Base-by-base conservation (phyloP, 1,140 invertebrate species). In the Drosophila burlai region DNA sequence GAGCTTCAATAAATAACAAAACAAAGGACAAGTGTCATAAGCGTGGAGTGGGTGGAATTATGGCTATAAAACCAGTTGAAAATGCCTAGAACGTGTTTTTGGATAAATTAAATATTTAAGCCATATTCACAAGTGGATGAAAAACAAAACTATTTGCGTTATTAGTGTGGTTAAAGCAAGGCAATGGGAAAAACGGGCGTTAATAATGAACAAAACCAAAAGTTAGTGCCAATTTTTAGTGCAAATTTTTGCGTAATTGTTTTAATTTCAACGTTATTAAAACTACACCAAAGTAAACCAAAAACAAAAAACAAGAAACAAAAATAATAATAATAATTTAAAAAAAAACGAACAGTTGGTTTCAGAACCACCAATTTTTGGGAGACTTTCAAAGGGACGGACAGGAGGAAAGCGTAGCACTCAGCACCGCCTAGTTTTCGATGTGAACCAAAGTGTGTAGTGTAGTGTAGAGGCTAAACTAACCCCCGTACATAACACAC, bases 281-380 rank as follows among this genome's bases (percentile, higher is more conserved):
- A 80, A 54, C 63, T 74, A 81, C 67, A 57, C 21, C 24, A 69
- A 57, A 68, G n/a, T 36, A 59, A 76, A 50, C 8, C 34, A 64
- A 72, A 79, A 58, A 16, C n/a, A 43, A 26, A 76, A 58, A 38
- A 8, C 2, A 36, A 38, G 31, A 60, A 76, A 29, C 9, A 29
- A 50, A 16, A 26, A 26, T 1, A 47, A 47, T 15, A 47, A 50
- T 31, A 26, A 26, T 26, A 26, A 26, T 26, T 50, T 6, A 38
- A 24, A 68, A 54, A 52, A 46, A 66, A 52, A 58, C 64, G 16
- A 75, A 80, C 77, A 52, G 85, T 90, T 90, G 85, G 85, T 90
- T 90, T 90, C 85, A 90, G 46, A 82, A 90, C 85, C 85, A 90
- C 85, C 85, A 90, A 90, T 89, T 89, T 89, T 89, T 89, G 81